Percentiles rank a stretch among this genome's conserved stretches.
Evolutionary conservation across 2,797 vertebrate species (phyloP).

Genomic region (Tamandua tetradactyla): DNA sequence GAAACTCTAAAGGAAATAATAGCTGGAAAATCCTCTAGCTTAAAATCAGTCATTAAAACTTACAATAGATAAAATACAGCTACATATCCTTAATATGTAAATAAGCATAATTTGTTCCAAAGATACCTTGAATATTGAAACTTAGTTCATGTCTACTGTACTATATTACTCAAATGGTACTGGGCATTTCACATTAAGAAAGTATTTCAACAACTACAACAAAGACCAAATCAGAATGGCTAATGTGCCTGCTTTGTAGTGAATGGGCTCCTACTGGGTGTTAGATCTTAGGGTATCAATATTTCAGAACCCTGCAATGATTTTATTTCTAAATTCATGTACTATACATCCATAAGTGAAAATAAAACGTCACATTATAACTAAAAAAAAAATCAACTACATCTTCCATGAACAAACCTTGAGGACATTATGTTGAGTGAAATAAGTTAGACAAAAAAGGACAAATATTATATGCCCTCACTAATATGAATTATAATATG

Average conservation of each 20-base stretch:
- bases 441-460: no score
- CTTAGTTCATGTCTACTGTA: background rate
- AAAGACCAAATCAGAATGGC: slow-evolving; percentile 61
- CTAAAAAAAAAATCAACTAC: no score
- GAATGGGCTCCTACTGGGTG: background rate
- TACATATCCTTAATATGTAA: slow-evolving; percentile 20
- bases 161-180: background rate
- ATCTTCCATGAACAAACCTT: no score
- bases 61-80: slow-evolving; percentile 48
- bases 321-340: slow-evolving; percentile 78
- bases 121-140: slow-evolving; percentile 13
- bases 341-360: slow-evolving; percentile 75
- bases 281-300: slow-evolving; percentile 36
- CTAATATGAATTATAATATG: no score
- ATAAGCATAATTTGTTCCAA: slow-evolving; percentile 61
- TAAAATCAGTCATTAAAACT: slow-evolving; percentile 64
- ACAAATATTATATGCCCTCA: no score
- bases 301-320: slow-evolving; percentile 70
- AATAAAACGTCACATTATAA: slow-evolving; percentile 85
- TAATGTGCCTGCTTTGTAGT: slow-evolving; percentile 7
- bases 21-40: slow-evolving; percentile 68
- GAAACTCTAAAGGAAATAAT: slow-evolving; percentile 74
- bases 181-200: slow-evolving; percentile 43
- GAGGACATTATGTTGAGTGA: no score
- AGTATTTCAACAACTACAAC: background rate